phyloP scores from a whole-genome alignment of 2,797 vertebrate species.

The Gymnoscopelus microlampas region DNA sequence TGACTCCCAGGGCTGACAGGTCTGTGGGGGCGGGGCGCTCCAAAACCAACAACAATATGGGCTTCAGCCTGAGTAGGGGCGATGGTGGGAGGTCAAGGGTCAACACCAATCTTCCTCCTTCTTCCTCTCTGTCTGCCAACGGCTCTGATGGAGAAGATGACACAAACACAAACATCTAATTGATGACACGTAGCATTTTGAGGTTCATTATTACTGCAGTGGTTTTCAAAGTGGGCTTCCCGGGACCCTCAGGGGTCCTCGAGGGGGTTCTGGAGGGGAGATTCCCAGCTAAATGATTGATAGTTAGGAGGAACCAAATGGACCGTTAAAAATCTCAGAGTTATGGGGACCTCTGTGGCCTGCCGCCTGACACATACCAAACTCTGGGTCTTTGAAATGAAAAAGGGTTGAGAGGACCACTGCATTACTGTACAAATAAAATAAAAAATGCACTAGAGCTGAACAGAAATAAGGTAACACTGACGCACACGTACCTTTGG shows the following conservation, averaged over 20 bases:
- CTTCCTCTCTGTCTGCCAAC: conserved; percentile 49
- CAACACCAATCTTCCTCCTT: conserved; percentile 49
- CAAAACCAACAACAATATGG: conserved; percentile 67
- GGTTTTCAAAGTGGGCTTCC: neutral
- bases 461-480: too few relatives aligned
- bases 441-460: neutral
- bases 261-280: too few relatives aligned
- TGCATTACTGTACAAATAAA: neutral
- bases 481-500: conserved; percentile 57
- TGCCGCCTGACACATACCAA: neutral
- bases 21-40: conserved; percentile 36
- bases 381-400: neutral
- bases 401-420: too few relatives aligned
- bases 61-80: conserved; percentile 33
- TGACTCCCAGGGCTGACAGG: conserved; percentile 43
- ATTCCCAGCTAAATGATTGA: too few relatives aligned
- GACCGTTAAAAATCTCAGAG: too few relatives aligned
- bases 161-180: neutral
- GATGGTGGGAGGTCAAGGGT: conserved; percentile 66
- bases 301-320: too few relatives aligned
- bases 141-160: conserved; percentile 35
- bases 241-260: too few relatives aligned
- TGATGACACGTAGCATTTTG: neutral
- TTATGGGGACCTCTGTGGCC: too few relatives aligned
- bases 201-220: neutral